Base-by-base conservation (phyloP, 2,797 vertebrate species). In the Ptychobarbus kaznakovi region DNA sequence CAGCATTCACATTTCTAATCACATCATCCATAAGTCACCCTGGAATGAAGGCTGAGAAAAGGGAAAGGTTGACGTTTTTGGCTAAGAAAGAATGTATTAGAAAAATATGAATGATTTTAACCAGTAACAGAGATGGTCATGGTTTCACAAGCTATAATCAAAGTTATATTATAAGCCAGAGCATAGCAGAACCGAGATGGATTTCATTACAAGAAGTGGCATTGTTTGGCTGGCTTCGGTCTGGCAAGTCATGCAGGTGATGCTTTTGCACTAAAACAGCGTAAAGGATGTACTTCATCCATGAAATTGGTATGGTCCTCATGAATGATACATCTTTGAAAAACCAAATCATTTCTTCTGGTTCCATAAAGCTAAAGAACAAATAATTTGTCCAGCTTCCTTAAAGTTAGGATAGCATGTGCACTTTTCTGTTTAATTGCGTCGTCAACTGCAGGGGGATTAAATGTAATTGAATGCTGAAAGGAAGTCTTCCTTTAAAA, bases 1-100 rank as follows among this genome's bases (percentile, higher is more conserved):
- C 75, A 88, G 92, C 86, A 85, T 90, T 87, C 81, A 28, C 84
- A 89, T 82, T 88, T 58, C 85, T 40, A 89, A 87, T 82, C 83
- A 51, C 68, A 88, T 65, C 56, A 11, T 88, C 22, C 18, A 87
- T 78, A 87, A 79, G 74, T 81, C 56, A 56, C 42, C 75, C 10
- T 73, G 72, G 32, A 88, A 90, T 74, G 72, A 46, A 84, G 44
- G 20, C 6, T 25, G 74, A 63, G 74, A 77, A 76, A 35, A 53
- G 25, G 86, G 42, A 79, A 46, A 83, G 13, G 25, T 32, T 40
- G 44, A 46, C 16, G 13, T 49, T 53, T 78, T 13, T 32, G 68
- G 42, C 63, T 28, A 9, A 69, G 38, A 18, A 69, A 38, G 28
- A 68, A 25, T 20, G 18, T 35, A 58, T 51, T 75, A 16, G 66